A percentile compares a stretch with the other conserved stretches of the same genome.
phyloP scores from a whole-genome alignment of 2,797 vertebrate species.

The Tokudaia muenninki region DNA sequence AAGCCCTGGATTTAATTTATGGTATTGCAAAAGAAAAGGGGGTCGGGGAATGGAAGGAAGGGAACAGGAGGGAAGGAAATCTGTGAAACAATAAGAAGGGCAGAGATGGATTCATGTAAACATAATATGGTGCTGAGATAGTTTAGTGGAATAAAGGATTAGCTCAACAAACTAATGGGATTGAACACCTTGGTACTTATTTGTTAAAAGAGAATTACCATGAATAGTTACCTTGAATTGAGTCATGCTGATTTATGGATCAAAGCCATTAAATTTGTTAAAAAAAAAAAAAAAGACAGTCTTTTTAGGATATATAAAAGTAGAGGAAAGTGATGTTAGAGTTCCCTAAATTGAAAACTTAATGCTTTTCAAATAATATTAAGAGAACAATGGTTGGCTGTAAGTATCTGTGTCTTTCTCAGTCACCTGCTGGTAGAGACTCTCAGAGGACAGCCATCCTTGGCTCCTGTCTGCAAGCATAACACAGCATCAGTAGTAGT shows the following conservation, averaged over 20 bases:
- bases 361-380: conserved; percentile 14
- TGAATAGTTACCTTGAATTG: conserved; percentile 8
- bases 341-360: conserved; percentile 46
- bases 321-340: not conserved
- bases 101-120: not conserved
- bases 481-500: not conserved
- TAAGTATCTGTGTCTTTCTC: not conserved
- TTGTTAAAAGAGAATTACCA: not conserved
- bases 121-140: not conserved
- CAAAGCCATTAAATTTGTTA: conserved; percentile 18
- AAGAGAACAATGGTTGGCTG: not conserved
- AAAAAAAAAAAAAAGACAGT: not conserved
- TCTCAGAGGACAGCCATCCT: not conserved
- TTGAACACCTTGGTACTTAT: not conserved
- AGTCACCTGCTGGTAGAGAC: not conserved
- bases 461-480: not conserved
- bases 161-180: not conserved
- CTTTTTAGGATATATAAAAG: not conserved
- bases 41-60: not conserved
- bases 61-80: not conserved
- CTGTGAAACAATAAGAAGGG: not conserved
- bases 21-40: not conserved
- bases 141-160: conserved; percentile 14
- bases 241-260: not conserved
- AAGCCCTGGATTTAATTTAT: not conserved